phyloP scores from a whole-genome alignment of 37 sponge, comb jelly and placozoan species.

The Hexactinellida sp. region DNA sequence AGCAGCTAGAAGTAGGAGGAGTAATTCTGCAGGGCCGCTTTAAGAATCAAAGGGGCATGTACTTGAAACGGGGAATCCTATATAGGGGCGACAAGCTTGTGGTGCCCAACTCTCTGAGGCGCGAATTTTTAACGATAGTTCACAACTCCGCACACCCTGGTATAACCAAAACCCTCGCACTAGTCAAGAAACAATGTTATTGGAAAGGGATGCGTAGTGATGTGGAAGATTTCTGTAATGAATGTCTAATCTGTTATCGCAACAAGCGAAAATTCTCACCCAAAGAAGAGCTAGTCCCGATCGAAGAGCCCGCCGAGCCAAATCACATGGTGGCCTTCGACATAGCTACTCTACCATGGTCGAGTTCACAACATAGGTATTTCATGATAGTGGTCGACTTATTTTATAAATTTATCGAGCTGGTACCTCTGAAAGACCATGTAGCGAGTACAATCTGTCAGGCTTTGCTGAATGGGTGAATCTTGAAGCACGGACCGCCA shows the following conservation, averaged over 20 bases:
- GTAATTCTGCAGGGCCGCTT: too few relatives aligned
- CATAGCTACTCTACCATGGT: too few relatives aligned
- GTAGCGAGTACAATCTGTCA: not conserved
- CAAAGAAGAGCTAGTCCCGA: not conserved
- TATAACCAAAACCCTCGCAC: not conserved
- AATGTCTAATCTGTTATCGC: not conserved
- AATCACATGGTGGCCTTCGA: not conserved
- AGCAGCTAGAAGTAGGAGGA: too few relatives aligned
- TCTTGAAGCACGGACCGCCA: not conserved
- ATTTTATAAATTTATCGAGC: not conserved
- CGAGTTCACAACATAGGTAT: not conserved
- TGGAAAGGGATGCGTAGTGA: not conserved
- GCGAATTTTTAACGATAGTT: not conserved
- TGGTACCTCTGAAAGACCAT: not conserved
- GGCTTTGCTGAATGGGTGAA: not conserved
- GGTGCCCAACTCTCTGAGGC: not conserved
- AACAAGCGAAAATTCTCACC: not conserved
- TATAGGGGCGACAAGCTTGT: too few relatives aligned
- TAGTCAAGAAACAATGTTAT: not conserved
- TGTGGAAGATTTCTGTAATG: not conserved
- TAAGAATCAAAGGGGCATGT: too few relatives aligned
- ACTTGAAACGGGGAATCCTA: too few relatives aligned
- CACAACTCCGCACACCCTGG: not conserved
- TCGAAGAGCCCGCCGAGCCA: not conserved
- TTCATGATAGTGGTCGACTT: not conserved